Percentiles rank a stretch among this genome's conserved stretches.
phyloP scores from a whole-genome alignment of 2,797 vertebrate genomes.

The Phrynocephalus forsythii region DNA sequence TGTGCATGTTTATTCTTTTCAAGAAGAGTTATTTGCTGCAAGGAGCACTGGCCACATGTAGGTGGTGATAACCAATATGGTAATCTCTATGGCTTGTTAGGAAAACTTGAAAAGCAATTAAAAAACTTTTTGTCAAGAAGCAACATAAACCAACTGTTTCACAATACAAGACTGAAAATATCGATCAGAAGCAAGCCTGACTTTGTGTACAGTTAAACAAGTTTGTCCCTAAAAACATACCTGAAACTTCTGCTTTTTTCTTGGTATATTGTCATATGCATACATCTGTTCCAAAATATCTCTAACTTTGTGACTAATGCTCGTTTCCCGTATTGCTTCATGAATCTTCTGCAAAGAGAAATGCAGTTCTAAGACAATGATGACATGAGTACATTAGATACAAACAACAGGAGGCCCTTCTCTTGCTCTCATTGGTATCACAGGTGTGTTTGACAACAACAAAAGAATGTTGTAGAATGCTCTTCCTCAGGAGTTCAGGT shows the following conservation, averaged over 20 bases:
- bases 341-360: slow-evolving; percentile 84
- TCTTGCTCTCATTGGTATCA: too few species aligned
- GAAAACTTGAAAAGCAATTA: not conserved
- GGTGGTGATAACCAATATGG: not conserved
- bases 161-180: not conserved
- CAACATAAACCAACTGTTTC: not conserved
- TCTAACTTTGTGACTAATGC: slow-evolving; percentile 82
- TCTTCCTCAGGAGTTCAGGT: not conserved
- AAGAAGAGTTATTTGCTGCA: too few species aligned
- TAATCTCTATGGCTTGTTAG: not conserved
- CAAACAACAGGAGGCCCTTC: not conserved
- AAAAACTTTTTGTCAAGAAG: not conserved
- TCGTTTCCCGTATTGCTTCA: slow-evolving; percentile 86
- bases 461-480: not conserved
- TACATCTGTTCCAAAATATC: slow-evolving; percentile 89
- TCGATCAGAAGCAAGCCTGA: not conserved
- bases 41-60: not conserved
- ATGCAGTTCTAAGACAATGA: too few species aligned
- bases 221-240: slow-evolving; percentile 71
- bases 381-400: not conserved
- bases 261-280: slow-evolving; percentile 90
- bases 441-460: too few species aligned
- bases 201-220: not conserved
- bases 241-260: slow-evolving; percentile 96
- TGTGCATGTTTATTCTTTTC: not conserved